Conservation (phyloP, 2,113 vertebrate species). For the Melanostigma gelatinosum region DNA sequence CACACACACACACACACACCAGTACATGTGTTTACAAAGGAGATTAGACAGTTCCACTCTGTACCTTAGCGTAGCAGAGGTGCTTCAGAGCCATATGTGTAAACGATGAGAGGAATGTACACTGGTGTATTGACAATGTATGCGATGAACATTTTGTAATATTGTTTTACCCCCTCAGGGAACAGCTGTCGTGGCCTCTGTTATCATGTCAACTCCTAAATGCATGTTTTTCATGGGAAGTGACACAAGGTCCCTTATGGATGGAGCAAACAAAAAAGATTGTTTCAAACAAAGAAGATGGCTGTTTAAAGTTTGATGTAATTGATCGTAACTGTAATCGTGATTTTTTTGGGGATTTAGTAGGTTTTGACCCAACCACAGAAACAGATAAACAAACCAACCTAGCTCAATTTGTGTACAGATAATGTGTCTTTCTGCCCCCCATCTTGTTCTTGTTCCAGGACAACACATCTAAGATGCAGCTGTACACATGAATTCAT, state of each 20-base stretch:
- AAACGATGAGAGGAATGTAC: slow-evolving; percentile 65
- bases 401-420: not conserved
- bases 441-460: not conserved
- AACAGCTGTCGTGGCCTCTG: slow-evolving; percentile 27
- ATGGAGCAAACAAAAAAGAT: too few species aligned
- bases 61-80: slow-evolving; percentile 53
- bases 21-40: slow-evolving; percentile 66
- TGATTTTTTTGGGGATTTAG: slow-evolving; percentile 23
- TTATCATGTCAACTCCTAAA: slow-evolving; percentile 24
- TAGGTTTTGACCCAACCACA: not conserved
- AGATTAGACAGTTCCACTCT: slow-evolving; percentile 71
- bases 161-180: slow-evolving; percentile 38
- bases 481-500: too few species aligned
- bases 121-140: slow-evolving; percentile 41
- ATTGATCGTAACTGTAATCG: slow-evolving; percentile 2
- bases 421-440: not conserved
- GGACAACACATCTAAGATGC: slow-evolving; percentile 4
- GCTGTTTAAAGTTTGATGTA: slow-evolving; percentile 16
- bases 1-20: slow-evolving; percentile 30
- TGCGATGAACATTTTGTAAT: slow-evolving; percentile 36
- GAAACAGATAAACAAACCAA: not conserved
- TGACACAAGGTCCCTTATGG: not conserved
- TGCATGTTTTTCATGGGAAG: slow-evolving; percentile 7
- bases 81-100: slow-evolving; percentile 48
- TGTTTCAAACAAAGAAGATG: too few species aligned